Conservation (phyloP, 2,888 invertebrate species). For the Philaethria dido region DNA sequence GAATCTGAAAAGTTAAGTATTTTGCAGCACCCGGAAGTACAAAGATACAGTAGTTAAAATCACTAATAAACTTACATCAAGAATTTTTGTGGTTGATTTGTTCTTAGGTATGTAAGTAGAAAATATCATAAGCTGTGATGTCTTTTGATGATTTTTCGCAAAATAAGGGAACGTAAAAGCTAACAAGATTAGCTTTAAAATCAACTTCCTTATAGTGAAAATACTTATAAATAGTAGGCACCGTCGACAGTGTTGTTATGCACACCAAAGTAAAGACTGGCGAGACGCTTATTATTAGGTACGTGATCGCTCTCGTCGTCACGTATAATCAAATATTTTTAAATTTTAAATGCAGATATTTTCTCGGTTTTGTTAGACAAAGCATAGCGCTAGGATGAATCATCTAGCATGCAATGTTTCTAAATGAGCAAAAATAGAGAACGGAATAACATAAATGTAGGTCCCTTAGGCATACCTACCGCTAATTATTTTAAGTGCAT, state of each 20-base stretch:
- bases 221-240: neutral
- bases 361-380: slow-evolving; percentile 5
- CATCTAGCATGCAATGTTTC: neutral
- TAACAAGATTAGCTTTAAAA: no score
- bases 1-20: no score
- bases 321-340: slow-evolving; percentile 16
- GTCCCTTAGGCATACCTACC: no score
- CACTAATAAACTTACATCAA: no score
- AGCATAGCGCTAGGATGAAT: slow-evolving; percentile 8
- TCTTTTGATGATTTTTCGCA: no score
- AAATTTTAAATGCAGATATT: slow-evolving; percentile 7
- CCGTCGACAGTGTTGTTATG: neutral
- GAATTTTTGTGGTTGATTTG: no score
- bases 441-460: neutral
- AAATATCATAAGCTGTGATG: no score
- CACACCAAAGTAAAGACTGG: neutral
- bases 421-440: neutral
- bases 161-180: no score
- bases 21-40: no score
- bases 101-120: no score
- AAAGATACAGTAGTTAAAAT: no score
- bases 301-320: neutral
- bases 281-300: neutral
- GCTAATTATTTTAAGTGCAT: no score
- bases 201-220: neutral